phyloP scores from a whole-genome alignment of 2,113 vertebrate species.

The Calidris pygmaea region DNA sequence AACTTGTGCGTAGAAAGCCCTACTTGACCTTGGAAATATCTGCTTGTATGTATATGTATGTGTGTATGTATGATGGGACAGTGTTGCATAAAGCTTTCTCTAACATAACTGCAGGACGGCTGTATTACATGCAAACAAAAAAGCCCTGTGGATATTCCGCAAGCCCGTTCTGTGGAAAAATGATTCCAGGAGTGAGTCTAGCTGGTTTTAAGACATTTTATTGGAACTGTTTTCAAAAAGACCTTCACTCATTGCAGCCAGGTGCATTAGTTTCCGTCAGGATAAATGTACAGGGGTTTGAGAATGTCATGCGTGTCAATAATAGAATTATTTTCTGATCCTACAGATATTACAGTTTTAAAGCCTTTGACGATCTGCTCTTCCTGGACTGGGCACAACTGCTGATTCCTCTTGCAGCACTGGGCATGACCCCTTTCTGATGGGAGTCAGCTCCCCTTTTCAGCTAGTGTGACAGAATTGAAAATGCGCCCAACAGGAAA shows the following conservation, averaged over 20 bases:
- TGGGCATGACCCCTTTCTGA: background rate
- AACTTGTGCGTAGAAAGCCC: background rate
- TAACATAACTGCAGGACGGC: background rate
- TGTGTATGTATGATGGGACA: background rate
- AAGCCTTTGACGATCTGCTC: background rate
- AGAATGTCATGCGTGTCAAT: background rate
- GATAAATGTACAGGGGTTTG: background rate
- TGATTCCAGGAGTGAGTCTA: background rate
- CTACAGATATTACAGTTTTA: background rate
- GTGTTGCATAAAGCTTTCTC: background rate
- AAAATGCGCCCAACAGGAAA: conserved; percentile 17
- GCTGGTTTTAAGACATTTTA: background rate
- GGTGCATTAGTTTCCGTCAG: background rate
- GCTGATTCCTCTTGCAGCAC: background rate
- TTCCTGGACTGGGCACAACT: background rate
- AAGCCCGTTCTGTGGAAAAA: background rate
- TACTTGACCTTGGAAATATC: background rate
- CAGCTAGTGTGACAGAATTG: conserved; percentile 19
- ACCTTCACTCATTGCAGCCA: background rate
- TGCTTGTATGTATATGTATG: background rate
- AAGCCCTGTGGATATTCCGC: background rate
- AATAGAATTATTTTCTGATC: background rate
- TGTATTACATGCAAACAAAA: background rate
- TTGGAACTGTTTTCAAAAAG: background rate
- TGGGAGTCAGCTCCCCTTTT: background rate